Evolutionary conservation across 2,797 vertebrate species (phyloP), one percentile per base, ranked within the genome.

Genomic region (Sebastes diaconus): DNA sequence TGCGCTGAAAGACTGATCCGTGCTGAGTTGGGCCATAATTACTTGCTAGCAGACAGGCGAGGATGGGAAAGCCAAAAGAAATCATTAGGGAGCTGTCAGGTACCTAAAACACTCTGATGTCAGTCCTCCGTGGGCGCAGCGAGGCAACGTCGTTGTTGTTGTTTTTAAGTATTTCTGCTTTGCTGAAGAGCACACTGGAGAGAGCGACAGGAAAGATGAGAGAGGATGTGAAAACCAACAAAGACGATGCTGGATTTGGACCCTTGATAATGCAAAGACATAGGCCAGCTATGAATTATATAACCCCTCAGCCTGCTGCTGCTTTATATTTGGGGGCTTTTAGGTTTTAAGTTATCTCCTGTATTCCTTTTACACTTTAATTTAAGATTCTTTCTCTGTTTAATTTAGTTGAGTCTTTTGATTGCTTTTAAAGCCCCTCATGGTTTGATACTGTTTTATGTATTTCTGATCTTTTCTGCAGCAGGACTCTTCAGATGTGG

Each of bases 51-150:
- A 88, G 84, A 84, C 81, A 66, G 74, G 4, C 42, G 71, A 78
- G 83, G 75, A 73, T 29, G 36, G 75, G 52, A 79, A 78, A 80
- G 74, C 65, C 69, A 80, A 78, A 79, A 74, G 58, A 85, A 88
- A 85, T 83, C 81, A 85, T 86, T 75, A 74, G 79, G 79, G 84
- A 89, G 84, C 84, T 83, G 88, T 89, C 83, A 71, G 75, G 71
- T 75, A 76, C 68, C 77, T 69, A 71, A 83, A 83, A 75, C 58
- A 18, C 76, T 85, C 59, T 71, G 77, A 80, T 85, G 80, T 84
- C 75, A 65, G 74, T 81, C 72, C 52, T 85, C 70, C 20, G 6
- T 22, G 60, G 60, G 77, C 59, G 79, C 66, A 39, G 80, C 20
- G 20, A 71, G 63, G 68, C 67, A n/a, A 24, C 5, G 10, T 24